phyloP scores from a whole-genome alignment of 2,888 invertebrate genomes.

The Lasius platythorax region DNA sequence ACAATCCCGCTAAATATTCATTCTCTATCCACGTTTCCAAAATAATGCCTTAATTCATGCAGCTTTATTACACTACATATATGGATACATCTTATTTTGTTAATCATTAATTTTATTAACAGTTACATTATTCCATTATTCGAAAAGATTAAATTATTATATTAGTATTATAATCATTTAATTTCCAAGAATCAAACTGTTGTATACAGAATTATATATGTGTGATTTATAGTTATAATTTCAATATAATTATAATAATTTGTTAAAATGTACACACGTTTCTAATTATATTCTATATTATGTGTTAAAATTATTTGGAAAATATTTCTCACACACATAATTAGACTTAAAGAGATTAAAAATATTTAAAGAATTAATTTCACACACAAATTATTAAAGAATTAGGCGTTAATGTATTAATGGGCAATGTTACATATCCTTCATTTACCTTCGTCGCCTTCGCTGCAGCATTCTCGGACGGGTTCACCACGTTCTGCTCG shows the following conservation, averaged over 20 bases:
- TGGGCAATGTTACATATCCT: not conserved
- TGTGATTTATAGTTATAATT: not conserved
- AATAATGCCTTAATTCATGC: not conserved
- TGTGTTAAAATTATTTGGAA: not conserved
- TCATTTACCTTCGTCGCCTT: slow-evolving; percentile 72
- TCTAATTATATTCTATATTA: not conserved
- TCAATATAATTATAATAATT: not conserved
- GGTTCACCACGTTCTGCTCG: slow-evolving; percentile 77
- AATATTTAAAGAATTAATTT: not conserved
- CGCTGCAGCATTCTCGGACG: slow-evolving; percentile 71
- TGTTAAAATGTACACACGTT: not conserved
- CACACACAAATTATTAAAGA: not conserved
- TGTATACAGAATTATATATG: not conserved
- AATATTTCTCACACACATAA: not conserved
- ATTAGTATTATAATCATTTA: not conserved
- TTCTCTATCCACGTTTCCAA: not conserved
- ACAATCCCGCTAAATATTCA: not conserved
- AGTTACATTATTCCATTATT: not conserved
- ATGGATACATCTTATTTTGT: not conserved
- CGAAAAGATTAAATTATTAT: not conserved
- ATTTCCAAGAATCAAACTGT: not conserved
- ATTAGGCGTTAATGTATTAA: not conserved
- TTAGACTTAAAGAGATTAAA: not conserved
- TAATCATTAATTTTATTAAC: not conserved
- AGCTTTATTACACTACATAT: not conserved